Base-by-base conservation (phyloP, 2,797 vertebrate species). In the Myripristis jacobus region DNA sequence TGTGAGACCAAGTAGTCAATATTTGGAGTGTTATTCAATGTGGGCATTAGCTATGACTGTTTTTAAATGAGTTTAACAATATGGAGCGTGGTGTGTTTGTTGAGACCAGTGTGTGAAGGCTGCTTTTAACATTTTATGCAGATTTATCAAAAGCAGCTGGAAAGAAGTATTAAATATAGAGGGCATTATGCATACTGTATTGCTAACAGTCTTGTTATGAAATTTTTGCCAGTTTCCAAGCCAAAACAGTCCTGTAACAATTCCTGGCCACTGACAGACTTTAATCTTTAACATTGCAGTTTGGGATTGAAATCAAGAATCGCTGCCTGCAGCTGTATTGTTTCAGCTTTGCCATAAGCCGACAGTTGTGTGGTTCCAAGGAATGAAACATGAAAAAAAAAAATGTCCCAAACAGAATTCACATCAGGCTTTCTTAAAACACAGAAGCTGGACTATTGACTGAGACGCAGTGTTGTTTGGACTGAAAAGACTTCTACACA, bases 251-350 rank as follows among this genome's bases (percentile, higher is more conserved):
- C 16, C 22, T n/a, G 18, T 19, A 53, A 56, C 11, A 43, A 19
- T 47, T 50, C 21, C 59, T 66, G 51, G 27, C 38, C 50, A 63
- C 48, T 59, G 27, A 29, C 12, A 13, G 63, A 51, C 25, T 80
- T 80, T 73, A 56, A 65, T 69, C 5, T 51, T 77, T 46, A 58
- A 68, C 66, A 67, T 65, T 81, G 53, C 58, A 4, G 47, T 72
- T 59, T 73, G 68, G 47, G 55, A 70, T 53, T 64, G 16, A 50
- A 21, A n/a, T 71, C 18, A 36, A 54, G 25, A 72, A 34, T 41
- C 21, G n/a, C 10, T 27, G 44, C 46, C 38, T 10, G 64, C 48
- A 70, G 63, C 50, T 79, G 56, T 53, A 48, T 62, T 55, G 31
- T 71, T 71, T 72, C 21, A 53, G 34, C 61, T 19, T 0, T 62